Conservation (phyloP, 2,888 invertebrate genomes). For the Seira sanloemensis region DNA sequence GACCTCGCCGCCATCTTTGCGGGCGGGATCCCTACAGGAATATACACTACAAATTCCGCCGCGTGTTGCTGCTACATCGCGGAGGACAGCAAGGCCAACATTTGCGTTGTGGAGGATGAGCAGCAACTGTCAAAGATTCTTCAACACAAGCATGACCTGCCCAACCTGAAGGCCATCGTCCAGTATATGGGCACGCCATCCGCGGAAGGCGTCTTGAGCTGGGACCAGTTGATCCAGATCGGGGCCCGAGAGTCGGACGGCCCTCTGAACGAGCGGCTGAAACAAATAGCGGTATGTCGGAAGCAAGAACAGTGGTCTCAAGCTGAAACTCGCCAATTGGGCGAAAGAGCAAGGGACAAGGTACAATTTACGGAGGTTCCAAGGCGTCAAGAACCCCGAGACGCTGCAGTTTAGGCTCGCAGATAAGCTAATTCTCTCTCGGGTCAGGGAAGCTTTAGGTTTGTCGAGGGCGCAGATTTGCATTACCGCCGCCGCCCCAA, state of each 20-base stretch:
- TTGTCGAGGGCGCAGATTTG: conserved; percentile 83
- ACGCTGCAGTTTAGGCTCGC: conserved; percentile 88
- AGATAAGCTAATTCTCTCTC: conserved; percentile 85
- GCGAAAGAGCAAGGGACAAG: conserved; percentile 84
- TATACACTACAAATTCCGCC: conserved; percentile 93
- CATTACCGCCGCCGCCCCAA: conserved; percentile 90
- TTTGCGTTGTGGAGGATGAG: conserved; percentile 91
- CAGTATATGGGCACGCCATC: conserved; percentile 81
- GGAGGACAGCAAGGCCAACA: conserved; percentile 85
- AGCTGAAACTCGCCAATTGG: conserved; percentile 84
- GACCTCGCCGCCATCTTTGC: conserved; percentile 92
- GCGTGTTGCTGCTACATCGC: conserved; percentile 90
- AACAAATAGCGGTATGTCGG: conserved; percentile 85
- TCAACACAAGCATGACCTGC: conserved; percentile 82
- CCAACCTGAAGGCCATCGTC: conserved; percentile 86
- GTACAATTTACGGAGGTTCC: conserved; percentile 81
- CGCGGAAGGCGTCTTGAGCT: conserved; percentile 76
- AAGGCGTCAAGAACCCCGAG: conserved; percentile 77
- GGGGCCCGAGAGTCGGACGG: conserved; percentile 83
- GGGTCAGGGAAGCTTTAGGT: conserved; percentile 85
- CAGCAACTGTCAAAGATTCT: conserved; percentile 91
- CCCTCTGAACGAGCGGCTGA: conserved; percentile 82
- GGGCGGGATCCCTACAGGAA: conserved; percentile 90
- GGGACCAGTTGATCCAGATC: conserved; percentile 86
- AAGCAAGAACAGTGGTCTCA: conserved; percentile 83